A percentile compares a stretch with the other conserved stretches of the same genome.
Evolutionary conservation across 2,797 vertebrate species (phyloP).

Genomic region (Micromesistius poutassou): DNA sequence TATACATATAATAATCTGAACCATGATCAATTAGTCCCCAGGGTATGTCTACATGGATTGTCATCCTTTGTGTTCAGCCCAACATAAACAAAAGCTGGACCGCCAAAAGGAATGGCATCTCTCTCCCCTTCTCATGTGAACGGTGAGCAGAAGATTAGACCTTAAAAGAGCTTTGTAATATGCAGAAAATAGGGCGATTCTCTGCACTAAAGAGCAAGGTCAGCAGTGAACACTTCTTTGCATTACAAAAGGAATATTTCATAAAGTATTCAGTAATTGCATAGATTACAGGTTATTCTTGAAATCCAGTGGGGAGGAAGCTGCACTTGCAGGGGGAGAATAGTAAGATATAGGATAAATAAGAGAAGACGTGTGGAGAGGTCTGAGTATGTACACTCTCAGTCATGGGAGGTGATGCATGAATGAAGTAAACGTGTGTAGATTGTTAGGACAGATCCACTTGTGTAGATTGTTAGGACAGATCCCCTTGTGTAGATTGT

Average conservation of each 20-base stretch:
- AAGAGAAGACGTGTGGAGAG: neutral
- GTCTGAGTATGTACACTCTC: neutral
- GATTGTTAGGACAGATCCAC: neutral
- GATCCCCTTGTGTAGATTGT: neutral
- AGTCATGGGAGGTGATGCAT: neutral
- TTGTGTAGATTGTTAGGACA: neutral
- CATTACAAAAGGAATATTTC: neutral
- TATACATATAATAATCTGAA: neutral
- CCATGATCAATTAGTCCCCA: neutral
- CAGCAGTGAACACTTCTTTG: neutral
- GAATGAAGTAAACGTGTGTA: neutral
- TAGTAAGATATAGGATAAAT: neutral
- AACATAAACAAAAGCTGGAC: neutral
- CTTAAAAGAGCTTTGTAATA: neutral
- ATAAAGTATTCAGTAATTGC: neutral
- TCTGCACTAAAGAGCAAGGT: neutral
- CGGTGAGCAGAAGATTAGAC: neutral
- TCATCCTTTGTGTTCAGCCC: neutral
- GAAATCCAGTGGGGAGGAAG: neutral
- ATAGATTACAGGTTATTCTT: neutral
- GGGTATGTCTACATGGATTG: neutral
- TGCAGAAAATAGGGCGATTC: neutral
- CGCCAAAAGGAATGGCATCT: neutral
- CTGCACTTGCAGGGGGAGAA: neutral
- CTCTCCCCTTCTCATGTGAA: neutral